These are phyloP conservation scores for Lepisosteus osseus DNA, from an alignment of 2,113 vertebrate species.

Conservation along the genomic window DNA sequence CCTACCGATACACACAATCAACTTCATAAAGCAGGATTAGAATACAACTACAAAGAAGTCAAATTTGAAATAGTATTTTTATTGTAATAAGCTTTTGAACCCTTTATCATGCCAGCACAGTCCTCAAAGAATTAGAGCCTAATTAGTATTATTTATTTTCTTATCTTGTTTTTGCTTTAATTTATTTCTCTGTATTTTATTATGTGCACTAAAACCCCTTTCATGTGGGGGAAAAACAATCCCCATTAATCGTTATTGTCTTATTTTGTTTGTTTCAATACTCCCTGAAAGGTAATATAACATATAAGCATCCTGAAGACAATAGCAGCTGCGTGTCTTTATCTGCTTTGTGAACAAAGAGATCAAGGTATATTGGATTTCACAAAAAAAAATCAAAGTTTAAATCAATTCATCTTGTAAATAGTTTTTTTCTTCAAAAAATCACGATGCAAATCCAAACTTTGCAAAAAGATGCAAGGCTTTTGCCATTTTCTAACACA, in stretches of 20 bases:
- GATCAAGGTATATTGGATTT: too few species aligned
- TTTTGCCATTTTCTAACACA: too few species aligned
- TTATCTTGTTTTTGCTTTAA: slow-evolving; percentile 54
- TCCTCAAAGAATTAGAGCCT: slow-evolving; percentile 57
- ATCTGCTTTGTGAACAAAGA: background rate
- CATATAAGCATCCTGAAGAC: background rate
- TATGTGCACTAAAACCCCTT: slow-evolving; percentile 18
- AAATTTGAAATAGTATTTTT: slow-evolving; percentile 37
- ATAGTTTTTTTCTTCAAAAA: too few species aligned
- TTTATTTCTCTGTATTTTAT: slow-evolving; percentile 27
- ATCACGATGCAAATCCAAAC: too few species aligned
- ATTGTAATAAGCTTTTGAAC: slow-evolving; percentile 48
- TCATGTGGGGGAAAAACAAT: slow-evolving; percentile 18
- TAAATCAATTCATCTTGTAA: too few species aligned
- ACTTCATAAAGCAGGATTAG: slow-evolving; percentile 51
- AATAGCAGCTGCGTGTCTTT: background rate
- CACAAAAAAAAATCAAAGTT: too few species aligned
- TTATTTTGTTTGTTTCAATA: slow-evolving; percentile 15
- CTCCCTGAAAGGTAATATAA: slow-evolving; percentile 23
- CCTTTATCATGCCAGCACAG: slow-evolving; percentile 55
- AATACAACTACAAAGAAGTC: slow-evolving; percentile 49
- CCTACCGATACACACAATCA: slow-evolving; percentile 26
- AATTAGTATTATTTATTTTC: slow-evolving; percentile 57
- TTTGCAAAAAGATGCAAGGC: too few species aligned
- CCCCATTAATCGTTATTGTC: slow-evolving; percentile 25